phyloP scores from a whole-genome alignment of 2,113 vertebrate species.

The Pavo muticus region DNA sequence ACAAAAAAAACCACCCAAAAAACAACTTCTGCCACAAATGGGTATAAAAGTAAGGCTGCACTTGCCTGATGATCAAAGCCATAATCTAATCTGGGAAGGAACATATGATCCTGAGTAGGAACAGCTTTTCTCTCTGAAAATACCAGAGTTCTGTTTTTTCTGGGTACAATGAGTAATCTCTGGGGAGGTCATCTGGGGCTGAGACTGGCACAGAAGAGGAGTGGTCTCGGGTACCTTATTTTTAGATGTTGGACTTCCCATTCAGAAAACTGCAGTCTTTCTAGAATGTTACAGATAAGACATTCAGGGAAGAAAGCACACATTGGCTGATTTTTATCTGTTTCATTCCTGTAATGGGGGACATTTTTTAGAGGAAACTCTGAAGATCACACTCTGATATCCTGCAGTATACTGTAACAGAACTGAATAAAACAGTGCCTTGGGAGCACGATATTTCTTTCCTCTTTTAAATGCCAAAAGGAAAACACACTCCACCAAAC shows the following conservation, averaged over 20 bases:
- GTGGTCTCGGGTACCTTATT: neutral
- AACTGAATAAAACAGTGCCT: neutral
- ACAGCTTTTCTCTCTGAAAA: neutral
- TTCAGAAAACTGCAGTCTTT: neutral
- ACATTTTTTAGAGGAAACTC: neutral
- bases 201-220: neutral
- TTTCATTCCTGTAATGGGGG: rapidly evolving
- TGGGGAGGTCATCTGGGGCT: neutral
- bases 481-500: neutral
- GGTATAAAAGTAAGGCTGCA: neutral
- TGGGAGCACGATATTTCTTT: neutral
- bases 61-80: neutral
- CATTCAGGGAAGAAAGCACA: neutral
- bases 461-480: neutral
- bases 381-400: neutral
- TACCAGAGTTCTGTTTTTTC: neutral
- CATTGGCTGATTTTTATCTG: neutral
- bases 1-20: neutral
- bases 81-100: slow-evolving; percentile 18
- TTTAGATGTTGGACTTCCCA: neutral
- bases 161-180: neutral
- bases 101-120: neutral
- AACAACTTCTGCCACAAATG: neutral
- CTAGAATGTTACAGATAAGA: neutral
- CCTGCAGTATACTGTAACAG: neutral